These are phyloP conservation scores for Drosophila antonietae DNA, from an alignment of 2,888 invertebrate genomes.

Conservation along the genomic window DNA sequence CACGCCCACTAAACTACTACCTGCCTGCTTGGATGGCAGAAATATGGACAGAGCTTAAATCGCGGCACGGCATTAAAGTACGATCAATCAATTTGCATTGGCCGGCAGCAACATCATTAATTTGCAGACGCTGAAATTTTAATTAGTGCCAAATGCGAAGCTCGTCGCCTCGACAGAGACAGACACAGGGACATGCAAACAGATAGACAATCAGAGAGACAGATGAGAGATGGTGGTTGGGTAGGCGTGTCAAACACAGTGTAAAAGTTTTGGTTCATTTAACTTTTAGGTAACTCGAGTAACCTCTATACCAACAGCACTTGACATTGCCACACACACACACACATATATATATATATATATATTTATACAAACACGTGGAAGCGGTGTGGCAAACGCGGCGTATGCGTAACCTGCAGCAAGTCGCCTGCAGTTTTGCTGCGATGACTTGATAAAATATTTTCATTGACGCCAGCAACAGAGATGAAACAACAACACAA, in stretches of 20 bases:
- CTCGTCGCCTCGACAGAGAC: constrained; percentile 9
- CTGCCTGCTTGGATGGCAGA: constrained; percentile 3
- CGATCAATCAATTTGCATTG: constrained; percentile 50
- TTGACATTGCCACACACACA: constrained; percentile 42
- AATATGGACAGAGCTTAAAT: constrained; percentile 51
- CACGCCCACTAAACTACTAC: neutral
- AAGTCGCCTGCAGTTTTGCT: constrained; percentile 42
- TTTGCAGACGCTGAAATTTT: constrained; percentile 61
- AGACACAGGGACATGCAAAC: neutral
- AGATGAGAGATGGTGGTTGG: neutral
- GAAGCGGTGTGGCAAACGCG: constrained; percentile 17
- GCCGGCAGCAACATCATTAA: constrained; percentile 56
- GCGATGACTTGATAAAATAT: constrained; percentile 66
- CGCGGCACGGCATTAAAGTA: constrained; percentile 43
- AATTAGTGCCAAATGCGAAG: constrained; percentile 53
- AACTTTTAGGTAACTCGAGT: constrained; percentile 53
- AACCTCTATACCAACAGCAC: constrained; percentile 45
- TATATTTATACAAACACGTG: neutral
- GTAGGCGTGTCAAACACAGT: constrained; percentile 59
- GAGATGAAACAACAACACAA: constrained; percentile 24
- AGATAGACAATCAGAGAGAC: constrained; percentile 2
- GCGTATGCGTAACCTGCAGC: constrained; percentile 57
- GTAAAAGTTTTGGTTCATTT: constrained; percentile 65
- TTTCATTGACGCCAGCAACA: constrained; percentile 60
- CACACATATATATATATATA: neutral